These are phyloP conservation scores for Chionis minor DNA, from an alignment of 2,113 vertebrate genomes.

Conservation along the genomic window DNA sequence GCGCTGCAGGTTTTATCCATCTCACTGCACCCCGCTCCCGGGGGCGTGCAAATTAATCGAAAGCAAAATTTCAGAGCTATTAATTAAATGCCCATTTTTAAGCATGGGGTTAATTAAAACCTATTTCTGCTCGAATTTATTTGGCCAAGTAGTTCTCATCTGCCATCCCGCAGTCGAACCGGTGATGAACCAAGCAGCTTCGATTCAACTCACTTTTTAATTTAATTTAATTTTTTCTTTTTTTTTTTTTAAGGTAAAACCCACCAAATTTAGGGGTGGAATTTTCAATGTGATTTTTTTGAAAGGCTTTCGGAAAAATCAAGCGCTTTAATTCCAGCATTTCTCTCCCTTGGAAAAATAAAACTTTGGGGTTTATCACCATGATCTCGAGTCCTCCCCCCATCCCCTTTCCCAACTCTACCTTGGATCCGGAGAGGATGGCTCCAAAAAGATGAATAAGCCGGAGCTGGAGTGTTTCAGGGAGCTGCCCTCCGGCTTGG, in stretches of 20 bases:
- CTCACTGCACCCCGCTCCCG: not conserved
- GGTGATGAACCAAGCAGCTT: not conserved
- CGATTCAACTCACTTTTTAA: not conserved
- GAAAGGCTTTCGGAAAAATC: not conserved
- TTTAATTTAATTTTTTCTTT: not conserved
- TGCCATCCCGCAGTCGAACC: accelerated
- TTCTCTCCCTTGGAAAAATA: not conserved
- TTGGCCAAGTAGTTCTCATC: not conserved
- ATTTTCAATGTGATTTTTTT: not conserved
- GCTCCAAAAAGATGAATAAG: constrained; percentile 89
- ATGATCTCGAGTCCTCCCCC: not conserved
- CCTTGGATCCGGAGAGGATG: constrained; percentile 88
- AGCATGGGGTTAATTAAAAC: not conserved
- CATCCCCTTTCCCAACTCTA: not conserved
- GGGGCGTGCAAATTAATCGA: accelerated
- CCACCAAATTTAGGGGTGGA: not conserved
- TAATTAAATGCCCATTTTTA: not conserved
- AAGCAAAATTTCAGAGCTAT: accelerated
- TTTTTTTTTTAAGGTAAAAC: not conserved
- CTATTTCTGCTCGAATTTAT: not conserved
- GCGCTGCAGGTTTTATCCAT: accelerated
- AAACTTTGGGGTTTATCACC: not conserved
- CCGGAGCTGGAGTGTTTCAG: constrained; percentile 76
- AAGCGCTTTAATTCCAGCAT: accelerated
- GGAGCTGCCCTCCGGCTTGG: constrained; percentile 74